phyloP scores from a whole-genome alignment of 2,888 invertebrate genomes.

The Mythimna pallens region DNA sequence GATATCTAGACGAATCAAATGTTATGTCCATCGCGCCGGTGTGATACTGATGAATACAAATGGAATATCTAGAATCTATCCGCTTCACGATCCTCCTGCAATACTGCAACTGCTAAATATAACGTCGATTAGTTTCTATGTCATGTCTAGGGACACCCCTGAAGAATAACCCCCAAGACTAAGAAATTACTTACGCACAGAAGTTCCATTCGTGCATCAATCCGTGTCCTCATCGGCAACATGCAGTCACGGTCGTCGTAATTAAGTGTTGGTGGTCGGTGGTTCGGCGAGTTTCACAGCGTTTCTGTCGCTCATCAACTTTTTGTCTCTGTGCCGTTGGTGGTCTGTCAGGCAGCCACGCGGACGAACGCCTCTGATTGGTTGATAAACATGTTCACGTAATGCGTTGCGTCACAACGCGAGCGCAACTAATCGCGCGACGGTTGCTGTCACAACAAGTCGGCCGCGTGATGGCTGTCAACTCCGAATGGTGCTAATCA shows the following conservation, averaged over 20 bases:
- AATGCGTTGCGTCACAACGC: conserved; percentile 11
- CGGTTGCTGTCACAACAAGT: conserved; percentile 39
- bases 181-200: neutral
- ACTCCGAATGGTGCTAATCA: conserved; percentile 44
- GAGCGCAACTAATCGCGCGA: conserved; percentile 39
- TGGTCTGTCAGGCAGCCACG: conserved; percentile 33
- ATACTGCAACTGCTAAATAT: neutral
- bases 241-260: neutral
- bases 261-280: conserved; percentile 7
- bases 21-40: no score
- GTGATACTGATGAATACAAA: neutral
- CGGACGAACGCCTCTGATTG: conserved; percentile 14
- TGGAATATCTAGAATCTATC: neutral
- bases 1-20: neutral
- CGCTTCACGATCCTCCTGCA: no score
- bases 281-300: conserved; percentile 32
- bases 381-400: conserved; percentile 1
- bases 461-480: conserved; percentile 33
- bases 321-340: conserved; percentile 55
- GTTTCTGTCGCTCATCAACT: conserved; percentile 49
- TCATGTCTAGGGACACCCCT: no score
- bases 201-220: neutral
- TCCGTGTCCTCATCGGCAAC: neutral
- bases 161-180: no score
- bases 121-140: neutral